These are phyloP conservation scores for Argyrosomus regius DNA, from an alignment of 2,797 vertebrate genomes.

Conservation along the genomic window DNA sequence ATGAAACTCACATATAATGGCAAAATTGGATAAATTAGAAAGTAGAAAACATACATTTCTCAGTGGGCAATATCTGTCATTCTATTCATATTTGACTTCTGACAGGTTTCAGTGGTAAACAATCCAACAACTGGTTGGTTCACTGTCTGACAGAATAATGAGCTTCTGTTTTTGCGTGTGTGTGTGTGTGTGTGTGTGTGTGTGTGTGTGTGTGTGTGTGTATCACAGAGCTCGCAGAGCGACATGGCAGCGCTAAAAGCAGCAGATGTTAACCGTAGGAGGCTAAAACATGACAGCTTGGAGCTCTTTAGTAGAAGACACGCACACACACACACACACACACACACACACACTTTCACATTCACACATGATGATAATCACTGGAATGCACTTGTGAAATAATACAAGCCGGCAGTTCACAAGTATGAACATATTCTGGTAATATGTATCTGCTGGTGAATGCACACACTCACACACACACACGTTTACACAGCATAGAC, in stretches of 20 bases:
- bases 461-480: too few species aligned
- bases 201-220: constrained; percentile 19
- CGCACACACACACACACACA: constrained; percentile 49
- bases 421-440: constrained; percentile 27
- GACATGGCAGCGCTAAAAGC: constrained; percentile 71
- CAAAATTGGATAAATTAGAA: neutral
- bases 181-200: constrained; percentile 36
- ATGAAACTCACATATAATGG: neutral
- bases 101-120: constrained; percentile 13
- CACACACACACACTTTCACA: constrained; percentile 57
- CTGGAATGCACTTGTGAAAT: constrained; percentile 50
- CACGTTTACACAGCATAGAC: constrained; percentile 6
- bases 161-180: constrained; percentile 25
- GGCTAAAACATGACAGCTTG: constrained; percentile 92
- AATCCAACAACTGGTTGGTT: constrained; percentile 26
- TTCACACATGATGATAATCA: constrained; percentile 70
- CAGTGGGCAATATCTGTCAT: neutral
- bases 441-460: constrained; percentile 14
- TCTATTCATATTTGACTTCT: neutral
- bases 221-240: constrained; percentile 29
- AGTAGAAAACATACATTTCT: neutral
- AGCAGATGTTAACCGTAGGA: constrained; percentile 94
- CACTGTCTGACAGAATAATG: constrained; percentile 40
- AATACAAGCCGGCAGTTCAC: constrained; percentile 47
- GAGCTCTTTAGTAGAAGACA: constrained; percentile 84